Evolutionary conservation across 2,888 invertebrate genomes (phyloP).

Genomic region (Sarcophaga variegata): DNA sequence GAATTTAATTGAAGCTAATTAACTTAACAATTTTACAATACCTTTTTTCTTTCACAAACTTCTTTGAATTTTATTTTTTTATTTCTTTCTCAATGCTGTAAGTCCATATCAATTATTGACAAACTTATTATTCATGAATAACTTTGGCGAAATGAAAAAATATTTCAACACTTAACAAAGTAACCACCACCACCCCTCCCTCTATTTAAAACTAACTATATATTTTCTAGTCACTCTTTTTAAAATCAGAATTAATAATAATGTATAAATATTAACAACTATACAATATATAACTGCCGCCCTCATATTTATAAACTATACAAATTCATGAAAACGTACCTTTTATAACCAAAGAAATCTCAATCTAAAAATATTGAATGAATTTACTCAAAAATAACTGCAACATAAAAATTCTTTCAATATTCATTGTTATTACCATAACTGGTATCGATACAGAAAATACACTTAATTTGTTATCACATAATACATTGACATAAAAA

Average conservation of each 20-base stretch:
- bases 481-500: slow-evolving; percentile 22
- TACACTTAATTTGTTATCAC: slow-evolving; percentile 45
- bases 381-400: slow-evolving; percentile 6
- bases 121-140: slow-evolving; percentile 18
- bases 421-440: slow-evolving; percentile 43
- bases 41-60: not conserved
- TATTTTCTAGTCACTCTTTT: slow-evolving; percentile 68
- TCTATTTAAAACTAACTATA: slow-evolving; percentile 53
- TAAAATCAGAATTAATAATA: not conserved
- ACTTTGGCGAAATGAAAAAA: slow-evolving; percentile 10
- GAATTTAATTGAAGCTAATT: slow-evolving; percentile 63
- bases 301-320: slow-evolving; percentile 50
- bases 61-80: not conserved
- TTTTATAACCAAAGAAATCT: slow-evolving; percentile 53
- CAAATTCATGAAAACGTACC: slow-evolving; percentile 57
- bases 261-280: slow-evolving; percentile 24
- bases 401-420: slow-evolving; percentile 1
- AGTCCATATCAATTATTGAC: slow-evolving; percentile 57
- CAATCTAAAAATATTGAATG: slow-evolving; percentile 28
- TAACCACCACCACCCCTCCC: not conserved
- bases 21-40: not conserved
- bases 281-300: slow-evolving; percentile 66
- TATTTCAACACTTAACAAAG: slow-evolving; percentile 9
- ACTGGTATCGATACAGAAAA: slow-evolving; percentile 25
- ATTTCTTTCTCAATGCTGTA: slow-evolving; percentile 19